phyloP scores from a whole-genome alignment of 2,113 vertebrate genomes.

The mouse (Mus musculus) region DNA sequence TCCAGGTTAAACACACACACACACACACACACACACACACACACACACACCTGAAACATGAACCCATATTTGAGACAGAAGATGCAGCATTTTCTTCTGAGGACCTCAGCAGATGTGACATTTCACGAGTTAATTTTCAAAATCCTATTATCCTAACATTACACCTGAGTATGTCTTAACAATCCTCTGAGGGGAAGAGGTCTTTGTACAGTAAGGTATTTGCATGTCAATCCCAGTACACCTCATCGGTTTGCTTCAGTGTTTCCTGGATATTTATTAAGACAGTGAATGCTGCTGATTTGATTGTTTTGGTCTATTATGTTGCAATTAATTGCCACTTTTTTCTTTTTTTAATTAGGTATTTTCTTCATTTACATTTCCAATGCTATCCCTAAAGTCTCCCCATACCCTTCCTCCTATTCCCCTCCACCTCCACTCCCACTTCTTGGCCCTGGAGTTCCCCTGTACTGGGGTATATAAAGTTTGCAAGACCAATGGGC shows the following conservation, averaged over 20 bases:
- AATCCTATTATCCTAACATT: neutral
- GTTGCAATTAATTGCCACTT: neutral
- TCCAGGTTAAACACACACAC: neutral
- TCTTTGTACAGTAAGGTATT: neutral
- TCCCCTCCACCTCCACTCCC: too few species aligned
- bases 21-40: neutral
- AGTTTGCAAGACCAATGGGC: too few species aligned
- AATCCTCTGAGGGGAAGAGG: neutral
- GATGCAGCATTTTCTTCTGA: neutral
- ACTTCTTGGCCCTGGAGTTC: too few species aligned
- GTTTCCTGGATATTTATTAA: neutral
- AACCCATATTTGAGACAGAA: neutral
- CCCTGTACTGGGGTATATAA: too few species aligned
- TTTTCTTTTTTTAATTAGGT: neutral
- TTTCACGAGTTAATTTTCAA: neutral
- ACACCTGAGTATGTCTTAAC: neutral
- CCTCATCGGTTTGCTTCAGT: neutral
- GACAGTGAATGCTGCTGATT: neutral
- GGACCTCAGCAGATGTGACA: neutral
- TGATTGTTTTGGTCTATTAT: neutral
- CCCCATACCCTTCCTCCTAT: too few species aligned
- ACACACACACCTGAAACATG: neutral
- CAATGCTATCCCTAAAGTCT: too few species aligned
- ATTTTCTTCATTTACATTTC: too few species aligned
- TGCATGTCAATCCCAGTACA: neutral